Conservation (phyloP, 2,797 vertebrate genomes). For the Hyperoplus lanceolatus region DNA sequence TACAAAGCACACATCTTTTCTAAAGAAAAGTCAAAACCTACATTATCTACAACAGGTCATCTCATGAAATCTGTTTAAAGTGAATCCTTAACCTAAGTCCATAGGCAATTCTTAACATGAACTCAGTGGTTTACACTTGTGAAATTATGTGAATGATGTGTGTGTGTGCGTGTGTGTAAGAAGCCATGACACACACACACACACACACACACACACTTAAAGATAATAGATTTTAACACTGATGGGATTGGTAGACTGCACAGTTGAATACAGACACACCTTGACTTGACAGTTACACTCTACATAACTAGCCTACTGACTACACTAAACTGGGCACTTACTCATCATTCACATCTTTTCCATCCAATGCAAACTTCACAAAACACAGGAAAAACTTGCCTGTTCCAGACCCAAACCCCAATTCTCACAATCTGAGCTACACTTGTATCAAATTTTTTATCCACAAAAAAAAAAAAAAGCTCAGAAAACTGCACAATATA, state of each 20-base stretch:
- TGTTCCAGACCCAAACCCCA: slow-evolving; percentile 28
- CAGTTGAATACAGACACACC: slow-evolving; percentile 84
- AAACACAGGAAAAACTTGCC: slow-evolving; percentile 66
- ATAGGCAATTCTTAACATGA: slow-evolving; percentile 69
- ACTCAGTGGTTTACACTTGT: slow-evolving; percentile 71
- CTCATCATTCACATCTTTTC: slow-evolving; percentile 82
- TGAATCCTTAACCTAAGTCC: slow-evolving; percentile 71
- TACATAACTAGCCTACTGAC: slow-evolving; percentile 81
- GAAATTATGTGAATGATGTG: slow-evolving; percentile 64
- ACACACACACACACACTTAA: slow-evolving; percentile 67
- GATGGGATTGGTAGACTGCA: slow-evolving; percentile 81
- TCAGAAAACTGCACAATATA: slow-evolving; percentile 82
- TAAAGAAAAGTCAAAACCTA: slow-evolving; percentile 83
- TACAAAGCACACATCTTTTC: slow-evolving; percentile 84
- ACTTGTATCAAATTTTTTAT: slow-evolving; percentile 61
- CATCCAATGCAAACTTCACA: slow-evolving; percentile 80
- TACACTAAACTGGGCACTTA: slow-evolving; percentile 82
- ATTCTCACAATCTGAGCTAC: slow-evolving; percentile 67
- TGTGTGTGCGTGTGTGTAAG: slow-evolving; percentile 49
- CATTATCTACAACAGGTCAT: slow-evolving; percentile 82
- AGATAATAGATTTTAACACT: slow-evolving; percentile 81
- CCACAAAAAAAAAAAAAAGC: slow-evolving; percentile 83
- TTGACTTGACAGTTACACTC: slow-evolving; percentile 81
- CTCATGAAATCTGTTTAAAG: slow-evolving; percentile 70
- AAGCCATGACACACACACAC: slow-evolving; percentile 69